Base-by-base conservation (phyloP, 2,888 invertebrate genomes). In the Caenorhabditis afra region DNA sequence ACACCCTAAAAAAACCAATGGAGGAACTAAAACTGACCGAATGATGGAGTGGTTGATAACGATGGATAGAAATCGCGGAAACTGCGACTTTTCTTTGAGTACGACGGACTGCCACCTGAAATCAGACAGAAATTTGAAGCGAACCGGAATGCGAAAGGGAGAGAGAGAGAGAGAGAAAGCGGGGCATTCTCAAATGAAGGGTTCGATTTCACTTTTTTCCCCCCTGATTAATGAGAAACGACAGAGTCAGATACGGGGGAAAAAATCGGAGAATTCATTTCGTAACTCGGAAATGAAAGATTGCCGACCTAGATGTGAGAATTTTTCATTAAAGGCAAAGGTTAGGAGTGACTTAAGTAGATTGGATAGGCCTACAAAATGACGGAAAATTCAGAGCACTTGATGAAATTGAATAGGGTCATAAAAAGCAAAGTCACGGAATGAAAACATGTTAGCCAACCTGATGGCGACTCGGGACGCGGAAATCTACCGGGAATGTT, bases 101-200 rank as follows among this genome's bases (percentile, higher is more conserved):
- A 79, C 18, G 74, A 79, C 14, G 79, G 79, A 18, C 79, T 79
- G 44, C 59, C 79, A 45, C 65, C 79, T 79, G 68, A 23, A 74
- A 73, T 29, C 14, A 23, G 22, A 49, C 11, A 49, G 10, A 22
- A 22, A 49, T 49, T 8, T 8, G 8, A 29, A 29, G 7, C 7
- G 29, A 29, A 29, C 29, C 29, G 29, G 29, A 29, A 29, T 29
- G 29, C 29, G 29, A 29, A 29, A 29, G 4, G 29, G 29, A 5
- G 29, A 5, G 29, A 7, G 29, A 7, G 29, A 7, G 29, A 7
- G 29, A 7, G 49, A 7, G 22, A 22, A 22, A 22, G 22, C 8
- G 12, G 47, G 18, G 16, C n/a, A 44, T 44, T 44, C 44, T 44
- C 14, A 44, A n/a, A 44, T n/a, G n/a, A n/a, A n/a, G n/a, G n/a